These are phyloP conservation scores for Corythornis vintsioides DNA, from an alignment of 2,113 vertebrate species.

Conservation along the genomic window DNA sequence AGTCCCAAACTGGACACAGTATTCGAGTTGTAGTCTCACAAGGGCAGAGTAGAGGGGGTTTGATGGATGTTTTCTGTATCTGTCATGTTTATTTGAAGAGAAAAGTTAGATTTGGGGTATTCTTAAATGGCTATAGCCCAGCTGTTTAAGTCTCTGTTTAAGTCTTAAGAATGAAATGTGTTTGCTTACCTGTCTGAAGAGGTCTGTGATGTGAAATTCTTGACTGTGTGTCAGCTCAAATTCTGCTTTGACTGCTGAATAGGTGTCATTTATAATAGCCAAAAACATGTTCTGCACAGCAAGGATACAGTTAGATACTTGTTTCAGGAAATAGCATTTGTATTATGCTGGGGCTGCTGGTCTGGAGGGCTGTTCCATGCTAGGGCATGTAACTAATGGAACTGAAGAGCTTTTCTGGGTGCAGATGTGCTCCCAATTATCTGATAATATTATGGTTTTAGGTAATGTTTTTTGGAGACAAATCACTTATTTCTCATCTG, in stretches of 20 bases:
- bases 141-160: not conserved
- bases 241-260: slow-evolving; percentile 76
- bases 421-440: not conserved
- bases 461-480: not conserved
- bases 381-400: not conserved
- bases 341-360: not conserved
- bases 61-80: not conserved
- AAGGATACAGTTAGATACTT: not conserved
- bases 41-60: too few relatives aligned
- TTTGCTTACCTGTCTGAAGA: slow-evolving; percentile 66
- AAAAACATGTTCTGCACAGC: slow-evolving; percentile 75
- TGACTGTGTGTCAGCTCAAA: slow-evolving; percentile 49
- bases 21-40: too few relatives aligned
- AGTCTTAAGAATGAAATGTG: too few relatives aligned
- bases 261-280: slow-evolving; percentile 78
- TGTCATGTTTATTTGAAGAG: not conserved
- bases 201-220: slow-evolving; percentile 58
- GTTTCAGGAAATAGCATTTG: not conserved
- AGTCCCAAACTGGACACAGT: too few relatives aligned
- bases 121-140: not conserved
- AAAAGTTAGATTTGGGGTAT: not conserved
- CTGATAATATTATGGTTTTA: not conserved
- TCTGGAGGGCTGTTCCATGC: not conserved
- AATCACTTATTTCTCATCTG: not conserved
- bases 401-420: not conserved